Conservation (phyloP, 1,140 invertebrate species). For the Paraescarpia echinospica region DNA sequence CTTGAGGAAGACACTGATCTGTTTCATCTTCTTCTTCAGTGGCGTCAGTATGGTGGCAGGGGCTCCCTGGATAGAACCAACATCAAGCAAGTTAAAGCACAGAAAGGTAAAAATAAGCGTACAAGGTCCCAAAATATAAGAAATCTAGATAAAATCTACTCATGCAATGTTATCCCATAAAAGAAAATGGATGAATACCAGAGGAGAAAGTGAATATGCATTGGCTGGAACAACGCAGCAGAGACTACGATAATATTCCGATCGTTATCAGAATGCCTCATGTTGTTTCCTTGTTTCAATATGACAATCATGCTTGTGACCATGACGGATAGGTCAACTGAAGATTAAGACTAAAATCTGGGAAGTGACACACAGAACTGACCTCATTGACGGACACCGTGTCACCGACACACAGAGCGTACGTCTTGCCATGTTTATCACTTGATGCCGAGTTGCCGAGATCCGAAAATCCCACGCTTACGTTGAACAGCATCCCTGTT, state of each 20-base stretch:
- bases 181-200: too few relatives aligned
- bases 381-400: slow-evolving; percentile 91
- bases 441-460: slow-evolving; percentile 76
- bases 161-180: background rate
- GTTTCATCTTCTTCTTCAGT: slow-evolving; percentile 91
- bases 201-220: too few relatives aligned
- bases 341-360: background rate
- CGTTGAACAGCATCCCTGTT: slow-evolving; percentile 96
- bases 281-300: too few relatives aligned
- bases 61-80: slow-evolving; percentile 62
- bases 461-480: slow-evolving; percentile 91
- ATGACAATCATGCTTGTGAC: too few relatives aligned
- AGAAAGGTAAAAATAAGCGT: background rate
- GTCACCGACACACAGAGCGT: slow-evolving; percentile 95
- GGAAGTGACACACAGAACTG: background rate
- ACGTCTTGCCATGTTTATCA: slow-evolving; percentile 85
- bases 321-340: too few relatives aligned
- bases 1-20: slow-evolving; percentile 94
- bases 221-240: too few relatives aligned
- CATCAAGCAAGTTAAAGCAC: background rate
- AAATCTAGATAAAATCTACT: background rate
- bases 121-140: background rate
- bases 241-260: too few relatives aligned
- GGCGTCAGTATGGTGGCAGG: slow-evolving; percentile 83
- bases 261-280: too few relatives aligned